Percentiles rank a stretch among this genome's conserved stretches.
These are phyloP conservation scores for Hepsetus odoe DNA, from an alignment of 2,113 vertebrate genomes.

Conservation along the genomic window DNA sequence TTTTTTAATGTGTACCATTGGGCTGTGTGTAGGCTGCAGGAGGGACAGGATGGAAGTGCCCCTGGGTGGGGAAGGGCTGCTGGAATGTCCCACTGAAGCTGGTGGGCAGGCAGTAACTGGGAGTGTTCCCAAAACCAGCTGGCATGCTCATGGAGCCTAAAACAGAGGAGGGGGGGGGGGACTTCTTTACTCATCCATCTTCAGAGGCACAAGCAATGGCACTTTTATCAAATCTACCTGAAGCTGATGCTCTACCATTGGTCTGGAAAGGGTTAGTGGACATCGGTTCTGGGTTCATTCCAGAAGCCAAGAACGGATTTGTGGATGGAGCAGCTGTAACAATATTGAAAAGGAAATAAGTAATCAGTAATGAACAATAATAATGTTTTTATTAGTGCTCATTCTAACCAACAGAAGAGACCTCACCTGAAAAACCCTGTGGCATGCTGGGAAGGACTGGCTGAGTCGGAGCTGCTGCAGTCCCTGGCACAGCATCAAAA, in stretches of 20 bases:
- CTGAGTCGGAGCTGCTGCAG: slow-evolving; percentile 83
- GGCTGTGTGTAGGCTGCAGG: slow-evolving; percentile 91
- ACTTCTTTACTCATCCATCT: not conserved
- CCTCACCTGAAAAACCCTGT: slow-evolving; percentile 88
- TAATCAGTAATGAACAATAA: no score
- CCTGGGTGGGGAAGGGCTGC: slow-evolving; percentile 90
- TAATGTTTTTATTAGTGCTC: no score
- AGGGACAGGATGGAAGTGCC: slow-evolving; percentile 81
- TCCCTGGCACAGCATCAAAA: slow-evolving; percentile 87
- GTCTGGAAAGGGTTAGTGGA: slow-evolving; percentile 95
- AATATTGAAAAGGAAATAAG: not conserved
- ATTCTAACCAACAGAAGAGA: not conserved
- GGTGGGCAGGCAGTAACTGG: slow-evolving; percentile 94
- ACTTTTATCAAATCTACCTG: no score
- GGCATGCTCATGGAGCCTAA: slow-evolving; percentile 98
- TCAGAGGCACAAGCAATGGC: slow-evolving; percentile 19
- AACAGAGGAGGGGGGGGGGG: slow-evolving; percentile 74
- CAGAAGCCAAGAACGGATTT: slow-evolving; percentile 91
- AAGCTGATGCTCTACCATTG: slow-evolving; percentile 82
- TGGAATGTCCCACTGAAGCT: slow-evolving; percentile 97
- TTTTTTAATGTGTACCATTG: slow-evolving; percentile 80
- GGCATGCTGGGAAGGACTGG: slow-evolving; percentile 83
- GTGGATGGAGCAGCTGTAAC: slow-evolving; percentile 85
- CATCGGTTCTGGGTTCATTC: slow-evolving; percentile 85
- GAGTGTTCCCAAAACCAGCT: slow-evolving; percentile 88